Conservation (phyloP, 2,888 invertebrate genomes). For the Tiliacea citrago region DNA sequence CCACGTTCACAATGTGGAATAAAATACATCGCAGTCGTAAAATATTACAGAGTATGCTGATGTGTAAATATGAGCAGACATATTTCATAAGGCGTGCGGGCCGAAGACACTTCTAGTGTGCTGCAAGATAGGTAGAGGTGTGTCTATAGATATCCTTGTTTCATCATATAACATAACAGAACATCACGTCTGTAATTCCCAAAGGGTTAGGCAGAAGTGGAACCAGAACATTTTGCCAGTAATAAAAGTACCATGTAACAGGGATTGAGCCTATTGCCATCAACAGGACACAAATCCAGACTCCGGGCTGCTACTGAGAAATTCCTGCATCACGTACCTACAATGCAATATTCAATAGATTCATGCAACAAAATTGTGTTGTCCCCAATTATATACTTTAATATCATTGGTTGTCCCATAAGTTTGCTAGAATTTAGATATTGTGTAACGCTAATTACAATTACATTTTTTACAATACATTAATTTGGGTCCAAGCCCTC, state of each 20-base stretch:
- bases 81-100: neutral
- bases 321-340: no score
- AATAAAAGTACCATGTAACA: no score
- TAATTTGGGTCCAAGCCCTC: neutral
- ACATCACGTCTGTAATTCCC: no score
- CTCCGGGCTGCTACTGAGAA: no score
- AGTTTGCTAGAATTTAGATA: neutral
- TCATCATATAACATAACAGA: neutral
- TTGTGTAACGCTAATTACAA: neutral
- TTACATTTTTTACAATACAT: no score
- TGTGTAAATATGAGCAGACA: constrained; percentile 5
- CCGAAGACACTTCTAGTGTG: neutral
- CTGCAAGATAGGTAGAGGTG: neutral
- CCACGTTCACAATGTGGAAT: constrained; percentile 38
- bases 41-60: constrained; percentile 26
- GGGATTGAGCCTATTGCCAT: no score
- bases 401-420: neutral
- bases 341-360: neutral
- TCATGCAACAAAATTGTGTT: neutral
- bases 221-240: no score
- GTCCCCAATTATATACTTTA: no score
- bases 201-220: no score
- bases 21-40: constrained; percentile 47
- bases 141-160: neutral
- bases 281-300: no score